phyloP scores from a whole-genome alignment of 2,797 vertebrate species.

The Sylvia borin region DNA sequence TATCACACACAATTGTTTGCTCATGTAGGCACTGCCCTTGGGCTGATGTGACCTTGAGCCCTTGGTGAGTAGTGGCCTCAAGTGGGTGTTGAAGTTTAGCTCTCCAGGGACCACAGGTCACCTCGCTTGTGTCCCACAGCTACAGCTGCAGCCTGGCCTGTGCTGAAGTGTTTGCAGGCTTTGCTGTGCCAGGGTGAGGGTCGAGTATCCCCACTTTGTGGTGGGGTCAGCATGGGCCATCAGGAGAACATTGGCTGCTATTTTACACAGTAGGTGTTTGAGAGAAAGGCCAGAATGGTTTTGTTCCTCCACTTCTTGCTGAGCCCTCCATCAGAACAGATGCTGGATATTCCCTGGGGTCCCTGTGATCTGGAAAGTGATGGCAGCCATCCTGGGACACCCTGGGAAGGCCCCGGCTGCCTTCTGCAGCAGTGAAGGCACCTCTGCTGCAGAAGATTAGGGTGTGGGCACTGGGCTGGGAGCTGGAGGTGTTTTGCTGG shows the following conservation, averaged over 20 bases:
- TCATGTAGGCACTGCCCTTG: neutral
- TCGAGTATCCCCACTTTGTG: neutral
- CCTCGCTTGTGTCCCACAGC: fast-evolving
- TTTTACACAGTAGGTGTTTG: neutral
- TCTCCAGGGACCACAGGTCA: neutral
- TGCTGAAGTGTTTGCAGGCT: neutral
- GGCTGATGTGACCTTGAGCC: neutral
- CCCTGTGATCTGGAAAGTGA: neutral
- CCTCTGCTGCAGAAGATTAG: neutral
- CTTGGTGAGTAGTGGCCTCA: neutral
- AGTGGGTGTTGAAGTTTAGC: constrained; percentile 16
- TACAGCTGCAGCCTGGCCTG: neutral
- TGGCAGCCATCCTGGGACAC: neutral
- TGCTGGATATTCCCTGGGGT: neutral
- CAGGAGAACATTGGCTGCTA: neutral
- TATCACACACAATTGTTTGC: neutral
- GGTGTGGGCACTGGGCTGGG: neutral
- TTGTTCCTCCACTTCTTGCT: neutral
- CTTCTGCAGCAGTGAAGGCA: neutral
- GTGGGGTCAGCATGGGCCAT: neutral
- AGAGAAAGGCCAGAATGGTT: neutral
- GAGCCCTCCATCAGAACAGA: neutral
- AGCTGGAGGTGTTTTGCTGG: neutral
- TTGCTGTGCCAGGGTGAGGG: neutral
- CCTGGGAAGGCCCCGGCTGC: neutral